Evolutionary conservation across 1,140 invertebrate species (phyloP), one percentile per base, ranked within the genome.

Genomic region (Bradysia coprophila): DNA sequence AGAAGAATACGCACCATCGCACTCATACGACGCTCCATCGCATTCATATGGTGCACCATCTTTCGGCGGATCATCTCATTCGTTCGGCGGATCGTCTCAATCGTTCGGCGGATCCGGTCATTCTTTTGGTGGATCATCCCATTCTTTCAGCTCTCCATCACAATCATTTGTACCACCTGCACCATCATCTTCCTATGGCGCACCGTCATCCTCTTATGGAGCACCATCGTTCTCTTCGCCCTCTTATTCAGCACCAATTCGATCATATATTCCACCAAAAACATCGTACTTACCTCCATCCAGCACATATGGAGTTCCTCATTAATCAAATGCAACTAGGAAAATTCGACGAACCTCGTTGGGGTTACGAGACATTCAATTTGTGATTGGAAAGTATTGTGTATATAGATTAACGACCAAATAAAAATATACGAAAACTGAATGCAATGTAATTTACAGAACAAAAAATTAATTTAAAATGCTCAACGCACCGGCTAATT

Each of bases 151-250:
- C 18, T 52, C 54, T 18, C 40, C 28, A 20, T 31, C 28, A 15
- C 18, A 19, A 5, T 18, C 38, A 40, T 40, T n/a, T 21, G 38
- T 16, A 22, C 6, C 19, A 20, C 16, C 18, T 21, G 21, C 21
- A 20, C 21, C 38, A 22, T 21, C 38, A 13, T 5, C 11, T 9
- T 24, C 28, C 16, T 41, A 31, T 32, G 28, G 51, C 43, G 41
- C 49, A 38, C 70, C 70, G 44, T 72, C 69, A 24, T 63, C 69
- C 47, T 70, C 68, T 55, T 75, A 75, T 61, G 72, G 72, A 54
- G 72, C 67, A 44, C 72, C 73, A 40, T 28, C n/a, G n/a, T n/a
- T n/a, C n/a, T n/a, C n/a, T n/a, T n/a, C n/a, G n/a, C n/a, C n/a
- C n/a, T n/a, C n/a, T n/a, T n/a, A n/a, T n/a, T n/a, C 13, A 34